Evolutionary conservation across 2,113 vertebrate species (phyloP), one percentile per base, ranked within the genome.

Genomic region (Semicossyphus pulcher): DNA sequence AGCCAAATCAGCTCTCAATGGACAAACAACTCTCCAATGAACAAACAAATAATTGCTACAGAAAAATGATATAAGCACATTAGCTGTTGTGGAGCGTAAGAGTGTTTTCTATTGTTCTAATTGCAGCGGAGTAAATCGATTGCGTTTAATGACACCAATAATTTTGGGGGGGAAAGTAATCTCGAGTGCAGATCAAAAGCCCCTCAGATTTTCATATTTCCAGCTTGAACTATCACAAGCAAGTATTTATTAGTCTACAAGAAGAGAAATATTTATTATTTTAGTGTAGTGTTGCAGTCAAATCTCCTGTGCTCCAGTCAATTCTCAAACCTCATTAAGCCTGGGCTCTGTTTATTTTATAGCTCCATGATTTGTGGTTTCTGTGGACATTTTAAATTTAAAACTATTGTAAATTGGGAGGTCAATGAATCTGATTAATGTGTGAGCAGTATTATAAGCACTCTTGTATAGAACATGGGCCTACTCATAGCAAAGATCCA

Each of bases 271-370:
- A 29, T 41, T 48, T 80, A 39, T 72, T 26, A 54, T 49, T 73
- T 70, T 62, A 52, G 21, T 76, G 11, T 39, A 8, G 44, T 26
- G 54, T 53, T 80, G 64, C 18, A 68, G 26, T 67, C 37, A 61
- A 39, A 59, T 78, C 62, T 83, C 67, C 39, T 26, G 32, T 49
- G 84, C 10, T 44, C 41, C 41, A 18, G 41, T 79, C 52, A 47
- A 72, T 62, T 77, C 72, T 80, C 83, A 64, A 58, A 72, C 52
- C 75, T 83, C 76, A 86, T 81, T 81, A 81, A 85, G 45, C 71
- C 56, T 1, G 5, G 42, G 66, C 69, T 77, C 25, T 78, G 69
- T 80, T 82, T 76, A 51, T 78, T 80, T 73, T 51, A 76, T 69
- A 26, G 61, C 49, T 28, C 29, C 16, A 12, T 61, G 57, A 57